Evolutionary conservation across 2,888 invertebrate species (phyloP).

Genomic region (Ectropis crepuscularia): DNA sequence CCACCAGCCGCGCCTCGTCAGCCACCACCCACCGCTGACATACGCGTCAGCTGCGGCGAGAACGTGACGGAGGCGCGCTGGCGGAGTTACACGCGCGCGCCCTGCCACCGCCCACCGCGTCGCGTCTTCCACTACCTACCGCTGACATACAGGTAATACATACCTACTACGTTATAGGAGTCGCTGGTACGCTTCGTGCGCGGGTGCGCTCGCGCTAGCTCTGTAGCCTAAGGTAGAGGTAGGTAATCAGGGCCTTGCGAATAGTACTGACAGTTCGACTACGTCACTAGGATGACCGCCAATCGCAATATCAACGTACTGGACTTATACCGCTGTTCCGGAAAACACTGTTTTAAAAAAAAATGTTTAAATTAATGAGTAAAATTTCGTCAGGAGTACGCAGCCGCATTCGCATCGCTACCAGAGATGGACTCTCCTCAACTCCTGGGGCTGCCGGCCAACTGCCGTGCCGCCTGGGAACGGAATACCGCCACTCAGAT

Average conservation of each 20-base stretch:
- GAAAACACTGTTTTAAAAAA: too few species aligned
- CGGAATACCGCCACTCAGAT: conserved; percentile 86
- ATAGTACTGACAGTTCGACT: too few species aligned
- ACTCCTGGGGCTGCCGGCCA: conserved; percentile 93
- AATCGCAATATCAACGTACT: too few species aligned
- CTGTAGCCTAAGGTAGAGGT: too few species aligned
- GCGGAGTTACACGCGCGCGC: conserved; percentile 54
- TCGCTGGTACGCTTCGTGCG: too few species aligned
- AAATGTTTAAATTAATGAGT: background rate
- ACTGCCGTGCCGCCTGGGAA: conserved; percentile 94
- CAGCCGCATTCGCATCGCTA: conserved; percentile 86
- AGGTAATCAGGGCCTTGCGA: too few species aligned
- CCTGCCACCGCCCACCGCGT: conserved; percentile 61
- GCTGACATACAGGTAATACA: conserved; percentile 51
- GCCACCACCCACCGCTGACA: conserved; percentile 48
- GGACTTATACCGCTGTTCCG: too few species aligned
- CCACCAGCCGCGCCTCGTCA: conserved; percentile 50
- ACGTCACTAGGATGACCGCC: too few species aligned
- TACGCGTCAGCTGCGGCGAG: too few species aligned
- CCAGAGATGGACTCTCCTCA: conserved; percentile 90
- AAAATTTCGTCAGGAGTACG: conserved; percentile 85
- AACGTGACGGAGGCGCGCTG: too few species aligned
- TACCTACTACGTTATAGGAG: too few species aligned
- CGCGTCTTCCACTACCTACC: conserved; percentile 50
- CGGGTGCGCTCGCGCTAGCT: too few species aligned